Base-by-base conservation (phyloP, 2,888 invertebrate species). In the Metopia argyrocephala region DNA sequence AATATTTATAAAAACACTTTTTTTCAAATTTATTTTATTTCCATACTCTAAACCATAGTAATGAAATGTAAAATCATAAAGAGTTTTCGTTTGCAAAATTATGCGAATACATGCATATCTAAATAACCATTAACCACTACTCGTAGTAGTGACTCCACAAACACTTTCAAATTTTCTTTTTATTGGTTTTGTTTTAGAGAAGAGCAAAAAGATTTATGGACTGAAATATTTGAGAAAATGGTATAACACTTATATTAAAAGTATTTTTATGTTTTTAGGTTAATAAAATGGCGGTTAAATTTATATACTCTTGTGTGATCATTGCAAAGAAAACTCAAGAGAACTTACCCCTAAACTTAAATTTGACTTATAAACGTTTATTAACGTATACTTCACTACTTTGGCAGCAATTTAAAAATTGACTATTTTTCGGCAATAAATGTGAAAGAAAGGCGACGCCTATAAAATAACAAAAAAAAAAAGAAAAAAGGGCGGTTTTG, bases 271-370 rank as follows among this genome's bases (percentile, higher is more conserved):
- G 12, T 45, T 54, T 76, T 12, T 71, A 18, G 70, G 66, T 71
- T 73, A 73, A 66, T 52, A 46, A 54, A 66, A 71, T 31, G 25
- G 31, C 54, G 54, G 54, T 31, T 54, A 54, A 38, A 15, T 38
- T 3, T 28, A 61, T 38, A 45, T 15, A 23, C 21, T 12, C 20
- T 7, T 20, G 6, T 3, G 31, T 31, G 21, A 20, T 31, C 20
- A 21, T 38, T 38, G 9, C 2, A 61, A 61, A 61, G 38, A 23
- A 7, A 38, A 62, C 20, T 15, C 21, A 38, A 45, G 38, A 15
- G 21, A 59, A 59, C 31, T 15, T 15, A 38, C 38, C 15, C 15
- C 38, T 15, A 38, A n/a, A n/a, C n/a, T n/a, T 15, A 38, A 38
- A 38, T 38, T 38, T 38, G 9, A 38, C n/a, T n/a, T n/a, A n/a